Conservation (phyloP, 2,888 invertebrate species). For the Drosophila kanekoi region DNA sequence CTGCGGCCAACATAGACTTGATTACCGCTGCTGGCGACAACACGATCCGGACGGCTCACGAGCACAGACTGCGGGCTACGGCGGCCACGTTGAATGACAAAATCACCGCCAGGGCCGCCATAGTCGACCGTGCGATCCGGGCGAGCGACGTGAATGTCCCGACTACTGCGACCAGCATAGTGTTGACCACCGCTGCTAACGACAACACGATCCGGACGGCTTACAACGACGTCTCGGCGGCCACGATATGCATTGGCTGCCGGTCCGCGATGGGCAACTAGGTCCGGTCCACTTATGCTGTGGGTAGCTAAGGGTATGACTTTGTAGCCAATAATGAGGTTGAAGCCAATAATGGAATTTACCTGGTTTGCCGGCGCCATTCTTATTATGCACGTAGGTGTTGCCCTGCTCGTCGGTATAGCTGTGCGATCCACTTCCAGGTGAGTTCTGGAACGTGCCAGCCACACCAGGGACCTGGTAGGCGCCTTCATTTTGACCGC, state of each 20-base stretch:
- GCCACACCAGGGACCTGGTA: conserved; percentile 60
- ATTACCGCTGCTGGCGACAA: conserved; percentile 3
- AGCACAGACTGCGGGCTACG: conserved; percentile 41
- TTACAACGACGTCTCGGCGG: conserved; percentile 1
- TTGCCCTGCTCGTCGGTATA: conserved; percentile 54
- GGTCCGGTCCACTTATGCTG: conserved; percentile 48
- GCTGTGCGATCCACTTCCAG: conserved; percentile 30
- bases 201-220: background rate
- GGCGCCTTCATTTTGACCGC: conserved; percentile 56
- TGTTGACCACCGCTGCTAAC: background rate
- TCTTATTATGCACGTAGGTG: conserved; percentile 37
- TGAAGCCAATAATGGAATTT: background rate
- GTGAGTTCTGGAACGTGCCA: conserved; percentile 49
- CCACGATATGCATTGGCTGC: background rate
- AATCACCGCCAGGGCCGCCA: conserved; percentile 24
- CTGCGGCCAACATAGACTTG: conserved; percentile 3
- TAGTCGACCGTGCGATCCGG: conserved; percentile 54
- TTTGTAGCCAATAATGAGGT: background rate
- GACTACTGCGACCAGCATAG: conserved; percentile 20
- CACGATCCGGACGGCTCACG: conserved; percentile 32
- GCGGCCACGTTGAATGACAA: conserved; percentile 19
- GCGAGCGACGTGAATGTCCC: conserved; percentile 38
- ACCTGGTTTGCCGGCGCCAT: conserved; percentile 30
- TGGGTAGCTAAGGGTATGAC: conserved; percentile 30
- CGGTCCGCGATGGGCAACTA: conserved; percentile 29